Conservation (phyloP, 2,113 vertebrate genomes). For the Sus scrofa region T2T-Sscrofa CM000812.6:203975501-203976000, state of each 20-base stretch:
- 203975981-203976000: background rate
- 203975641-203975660: background rate
- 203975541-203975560: background rate
- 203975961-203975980: background rate
- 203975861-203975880: background rate
- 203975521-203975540: background rate
- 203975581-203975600: background rate
- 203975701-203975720: background rate
- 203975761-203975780: background rate
- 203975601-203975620: background rate
- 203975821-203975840: background rate
- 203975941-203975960: background rate
- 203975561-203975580: background rate
- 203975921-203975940: background rate
- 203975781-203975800: background rate
- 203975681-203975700: background rate
- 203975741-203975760: background rate
- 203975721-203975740: background rate
- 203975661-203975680: background rate
- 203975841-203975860: background rate
- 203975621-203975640: background rate
- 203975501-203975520: too few species aligned
- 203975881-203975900: background rate
- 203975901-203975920: background rate
- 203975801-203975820: background rate